Evolutionary conservation across 2,113 vertebrate species (phyloP), one percentile per base, ranked within the genome.

Genomic region (Neodontobutis hainanensis): DNA sequence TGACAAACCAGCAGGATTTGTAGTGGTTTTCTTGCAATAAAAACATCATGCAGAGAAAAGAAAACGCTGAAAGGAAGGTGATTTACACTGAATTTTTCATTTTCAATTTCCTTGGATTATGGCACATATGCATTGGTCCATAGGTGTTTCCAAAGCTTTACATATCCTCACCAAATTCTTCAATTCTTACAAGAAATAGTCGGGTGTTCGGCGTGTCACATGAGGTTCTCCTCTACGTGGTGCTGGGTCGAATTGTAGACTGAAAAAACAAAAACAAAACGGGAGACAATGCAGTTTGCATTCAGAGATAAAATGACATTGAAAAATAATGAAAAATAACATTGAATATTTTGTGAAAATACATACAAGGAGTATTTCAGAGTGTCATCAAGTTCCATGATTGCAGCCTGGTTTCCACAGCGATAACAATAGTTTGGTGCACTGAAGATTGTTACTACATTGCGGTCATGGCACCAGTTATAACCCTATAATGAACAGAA

Each of bases 361-460:
- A 97, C 97, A 95, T 95, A 99, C 97, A 99, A 98, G 85, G 97
- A 98, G 80, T 98, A 99, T 92, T 99, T 99, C 87, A 99, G 90
- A 61, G 97, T 99, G 90, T 99, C 97, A 81, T 99, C 97, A 75
- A 99, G 96, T 89, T 99, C 97, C 97, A 99, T 99, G 70, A 93
- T 92, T 35, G 92, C 92, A 32, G 92, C 92, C 72, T 93, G 91
- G 83, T 93, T 93, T 43, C 92, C 92, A 85, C 92, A 93, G 38
- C 91, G 91, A 72, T 92, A 93, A 52, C 92, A 93, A 62, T 93
- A 92, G 77, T 93, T 93, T n/a, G 92, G 91, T 51, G 91, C 91
- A 1, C 92, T 93, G 90, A 93, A 93, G 85, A 93, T 92, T 0
- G 92, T 93, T 51, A 93, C 92, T 1, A 93, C 92, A 32, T 93